Evolutionary conservation across 2,113 vertebrate genomes (phyloP), one percentile per base, ranked within the genome.

Genomic region (Drymodes brunneopygia): DNA sequence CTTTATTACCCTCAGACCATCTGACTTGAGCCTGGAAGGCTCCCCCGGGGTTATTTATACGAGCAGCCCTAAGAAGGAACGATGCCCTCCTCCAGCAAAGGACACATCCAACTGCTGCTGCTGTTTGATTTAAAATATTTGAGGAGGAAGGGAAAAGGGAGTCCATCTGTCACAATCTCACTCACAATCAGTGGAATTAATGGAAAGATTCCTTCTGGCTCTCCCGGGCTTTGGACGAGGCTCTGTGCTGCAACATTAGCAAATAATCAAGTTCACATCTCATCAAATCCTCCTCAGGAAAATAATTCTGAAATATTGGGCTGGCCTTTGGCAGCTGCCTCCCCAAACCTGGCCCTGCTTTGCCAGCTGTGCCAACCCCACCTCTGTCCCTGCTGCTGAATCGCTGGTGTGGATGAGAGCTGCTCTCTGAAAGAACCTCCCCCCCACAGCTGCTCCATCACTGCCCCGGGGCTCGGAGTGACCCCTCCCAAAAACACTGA

Each of bases 201-300:
- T 96, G 94, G 88, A 93, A 97, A 93, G 92, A 86, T 92, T 92
- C 60, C 73, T 88, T 62, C 80, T 77, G 67, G 11, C 75, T 95
- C 96, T 84, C 90, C 58, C 42, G 95, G 92, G 92, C 67, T 92
- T 90, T 75, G 82, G 88, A 57, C 88, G 45, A 90, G 74, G 64
- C 89, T 86, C 74, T 86, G 79, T 48, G 65, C 67, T 80, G 66
- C 79, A 53, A 82, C 75, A 53, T 85, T 88, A 88, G 90, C 92
- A 83, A 92, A 90, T 88, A 93, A 92, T n/a, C 75, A 53, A 73
- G 85, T 80, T 86, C 94, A 86, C 90, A 80, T 93, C 90, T 88
- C 88, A 77, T 69, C 58, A 80, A 73, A 88, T 50, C 54, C 65
- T 90, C 53, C 92, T 80, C 58, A 24, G 79, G 50, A 80, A 85